Base-by-base conservation (phyloP, 2,113 vertebrate species). In the Megaceryle torquata region DNA sequence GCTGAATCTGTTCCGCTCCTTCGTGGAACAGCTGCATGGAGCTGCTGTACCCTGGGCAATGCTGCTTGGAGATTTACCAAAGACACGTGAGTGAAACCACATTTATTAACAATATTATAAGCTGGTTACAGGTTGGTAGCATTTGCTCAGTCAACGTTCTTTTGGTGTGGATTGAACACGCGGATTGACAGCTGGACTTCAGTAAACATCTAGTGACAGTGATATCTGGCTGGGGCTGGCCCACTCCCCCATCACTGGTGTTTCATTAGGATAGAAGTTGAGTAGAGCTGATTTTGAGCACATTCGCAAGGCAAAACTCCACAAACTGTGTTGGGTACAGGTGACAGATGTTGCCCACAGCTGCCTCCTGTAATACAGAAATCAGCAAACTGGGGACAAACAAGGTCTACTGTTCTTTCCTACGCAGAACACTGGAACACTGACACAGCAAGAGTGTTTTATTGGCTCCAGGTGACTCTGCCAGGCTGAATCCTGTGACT, bases 261-360 rank as follows among this genome's bases (percentile, higher is more conserved):
- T 31, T 78, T 61, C 61, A 41, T 48, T 46, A 33, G 53, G 59
- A 26, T 1, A 50, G 35, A 65, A 54, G 39, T 50, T 1, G 5
- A 93, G 31, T 11, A 41, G 51, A 92, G 72, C 39, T 70, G 6
- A 53, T 80, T 80, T 29, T 19, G 46, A 44, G 39, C 35, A 61
- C 17, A 9, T 44, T 54, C 0, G 5, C 86, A 44, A 74, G 56
- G 63, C 51, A 65, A 87, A 20, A 10, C 56, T 70, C 54, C 15
- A 50, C 46, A 54, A 61, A 41, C 61, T 71, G 87, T 0, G 4
- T 18, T 16, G 44, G 57, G 87, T 51, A 54, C 57, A 84, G 74
- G 74, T 76, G 68, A 84, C 83, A 93, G 79, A 84, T 80, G 69
- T 41, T 88, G 67, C 74, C 78, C 79, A 67, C 87, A 90, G 90